Evolutionary conservation across 1,140 invertebrate genomes (phyloP), one percentile per base, ranked within the genome.

Genomic region (Oedothorax gibbosus): DNA sequence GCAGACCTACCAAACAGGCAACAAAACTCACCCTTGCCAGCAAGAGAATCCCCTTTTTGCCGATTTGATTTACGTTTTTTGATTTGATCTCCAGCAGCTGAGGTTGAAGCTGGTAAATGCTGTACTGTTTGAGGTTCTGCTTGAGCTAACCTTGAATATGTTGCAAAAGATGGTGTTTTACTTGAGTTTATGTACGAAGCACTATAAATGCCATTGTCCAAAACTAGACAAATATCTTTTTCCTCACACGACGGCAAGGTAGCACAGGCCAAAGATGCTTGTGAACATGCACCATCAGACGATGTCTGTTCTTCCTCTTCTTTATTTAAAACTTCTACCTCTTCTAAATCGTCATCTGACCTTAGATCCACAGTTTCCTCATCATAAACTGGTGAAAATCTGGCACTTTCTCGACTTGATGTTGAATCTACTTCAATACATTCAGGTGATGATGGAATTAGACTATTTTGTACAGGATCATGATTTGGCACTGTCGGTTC

Each of bases 71-170:
- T 84, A 51, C 53, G 51, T 15, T 77, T 84, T 75, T 65, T 83
- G 50, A 84, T 51, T 68, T 84, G 72, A 84, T 84, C 82, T 54
- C 11, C 51, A 76, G 62, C 20, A 60, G 10, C 66, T 50, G 82
- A 84, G 60, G 82, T 50, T 68, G 82, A 84, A 20, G 82, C 82
- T 20, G 82, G 62, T 57, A 84, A 68, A 68, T 56, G 82, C n/a
- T 84, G 81, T 53, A 64, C 50, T 62, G 64, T 18, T 68, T 75
- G 72, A 57, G 82, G 50, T 57, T 84, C 82, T 49, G 64, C 14
- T 21, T 83, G 71, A 7, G 60, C 7, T 12, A 76, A 8, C 49
- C 64, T 69, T 68, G 82, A 84, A 69, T 84, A 84, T n/a, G 71
- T 68, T 57, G 62, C 62, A 82, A 65, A 73, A 14, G 80, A 65